Percentiles rank a stretch among this genome's conserved stretches.
Conservation (phyloP, 2,113 vertebrate species). For the Serilophus lunatus region DNA sequence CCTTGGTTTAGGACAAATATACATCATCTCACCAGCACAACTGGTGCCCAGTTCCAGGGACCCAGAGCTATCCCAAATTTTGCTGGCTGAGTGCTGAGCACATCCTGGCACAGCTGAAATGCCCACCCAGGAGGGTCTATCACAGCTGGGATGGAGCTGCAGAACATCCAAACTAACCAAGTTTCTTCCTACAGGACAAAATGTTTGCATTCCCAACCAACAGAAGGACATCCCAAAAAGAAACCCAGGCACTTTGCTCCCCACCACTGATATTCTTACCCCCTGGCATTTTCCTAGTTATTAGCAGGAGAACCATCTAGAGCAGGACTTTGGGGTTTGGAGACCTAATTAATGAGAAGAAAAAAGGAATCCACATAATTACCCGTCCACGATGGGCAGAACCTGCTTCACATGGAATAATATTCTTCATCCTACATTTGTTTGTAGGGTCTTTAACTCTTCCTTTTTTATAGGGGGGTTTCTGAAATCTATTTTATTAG, state of each 20-base stretch:
- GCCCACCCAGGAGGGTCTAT: neutral
- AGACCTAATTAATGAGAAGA: neutral
- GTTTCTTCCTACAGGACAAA: neutral
- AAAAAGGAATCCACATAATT: neutral
- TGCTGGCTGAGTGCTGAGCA: neutral
- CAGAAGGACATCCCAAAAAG: neutral
- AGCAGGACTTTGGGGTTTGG: neutral
- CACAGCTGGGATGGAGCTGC: neutral
- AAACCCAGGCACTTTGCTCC: neutral
- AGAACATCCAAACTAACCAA: neutral
- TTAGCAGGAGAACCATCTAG: neutral
- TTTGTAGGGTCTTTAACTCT: conserved; percentile 47
- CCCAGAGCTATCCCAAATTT: neutral
- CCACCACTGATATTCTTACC: fast-evolving
- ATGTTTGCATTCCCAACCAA: neutral
- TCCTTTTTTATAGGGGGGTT: conserved; percentile 6
- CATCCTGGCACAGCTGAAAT: neutral
- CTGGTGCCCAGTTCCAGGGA: fast-evolving
- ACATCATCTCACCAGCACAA: neutral
- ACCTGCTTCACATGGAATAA: neutral
- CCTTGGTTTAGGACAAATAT: neutral
- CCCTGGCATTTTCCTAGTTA: neutral
- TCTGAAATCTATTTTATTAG: conserved; percentile 66
- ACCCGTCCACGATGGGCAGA: neutral
- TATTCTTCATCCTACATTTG: neutral